Evolutionary conservation across 2,888 invertebrate species (phyloP), one percentile per base, ranked within the genome.

Genomic region (Pterobdella sp.): DNA sequence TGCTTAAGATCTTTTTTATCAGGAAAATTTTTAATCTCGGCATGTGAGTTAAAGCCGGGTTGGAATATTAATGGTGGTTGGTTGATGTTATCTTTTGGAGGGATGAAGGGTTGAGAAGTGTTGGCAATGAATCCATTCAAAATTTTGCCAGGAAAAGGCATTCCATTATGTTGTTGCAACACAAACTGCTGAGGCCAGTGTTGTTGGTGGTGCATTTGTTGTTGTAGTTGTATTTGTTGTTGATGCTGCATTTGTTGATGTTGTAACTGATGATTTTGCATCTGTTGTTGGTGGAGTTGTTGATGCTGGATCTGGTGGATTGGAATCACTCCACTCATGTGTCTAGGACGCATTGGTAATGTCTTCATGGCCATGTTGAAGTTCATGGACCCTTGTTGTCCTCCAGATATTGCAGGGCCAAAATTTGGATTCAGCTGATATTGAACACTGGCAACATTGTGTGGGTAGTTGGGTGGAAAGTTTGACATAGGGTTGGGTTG

Each of bases 351-450:
- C 35, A 71, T 26, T 18, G 71, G 71, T 36, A 71, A n/a, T 4
- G 52, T 32, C 26, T 71, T 71, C 37, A 69, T 49, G 69, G 52
- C 56, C 69, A 69, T 69, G 60, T 63, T 71, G 71, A 63, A 71
- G 60, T 71, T 71, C n/a, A 71, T n/a, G 35, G 63, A 31, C 3
- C 56, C 56, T 22, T 56, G 42, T 63, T 29, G 34, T 1, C 56
- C 56, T n/a, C 18, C 56, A 22, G 34, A n/a, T 63, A 36, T 29
- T 1, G 49, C 22, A 32, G 36, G 34, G 49, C 49, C 49, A 29
- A 56, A 56, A 56, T 29, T 18, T 42, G 36, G 69, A 31, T 65
- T 65, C 65, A 65, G 3, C 32, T 32, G 35, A 34, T 65, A 65
- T n/a, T 69, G 69, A 26, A 36, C n/a, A 37, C 37, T 34, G 68